A percentile compares a stretch with the other conserved stretches of the same genome.
phyloP scores from a whole-genome alignment of 2,113 vertebrate genomes.

The Oceanites oceanicus region DNA sequence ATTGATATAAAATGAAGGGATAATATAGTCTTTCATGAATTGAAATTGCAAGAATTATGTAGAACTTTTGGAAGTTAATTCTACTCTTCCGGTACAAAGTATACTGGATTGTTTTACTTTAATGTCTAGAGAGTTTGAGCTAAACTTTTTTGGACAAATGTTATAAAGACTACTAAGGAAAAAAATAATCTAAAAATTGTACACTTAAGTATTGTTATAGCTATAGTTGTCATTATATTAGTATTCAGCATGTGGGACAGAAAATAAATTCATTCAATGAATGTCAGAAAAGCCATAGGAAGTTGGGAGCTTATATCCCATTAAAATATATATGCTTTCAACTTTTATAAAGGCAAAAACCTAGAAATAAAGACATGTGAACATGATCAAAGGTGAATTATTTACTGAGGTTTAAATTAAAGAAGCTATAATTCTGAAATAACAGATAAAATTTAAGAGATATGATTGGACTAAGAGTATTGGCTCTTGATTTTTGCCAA shows the following conservation, averaged over 20 bases:
- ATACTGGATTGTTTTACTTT: not conserved
- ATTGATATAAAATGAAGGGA: not conserved
- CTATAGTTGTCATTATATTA: not conserved
- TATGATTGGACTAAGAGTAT: not conserved
- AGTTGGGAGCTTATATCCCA: not conserved
- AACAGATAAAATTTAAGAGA: not conserved
- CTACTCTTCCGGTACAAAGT: not conserved
- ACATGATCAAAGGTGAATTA: not conserved
- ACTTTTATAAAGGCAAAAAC: not conserved
- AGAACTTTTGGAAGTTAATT: not conserved
- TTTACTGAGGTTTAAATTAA: not conserved
- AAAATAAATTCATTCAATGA: not conserved
- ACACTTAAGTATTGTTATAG: not conserved
- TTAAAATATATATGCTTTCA: not conserved
- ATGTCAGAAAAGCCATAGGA: not conserved
- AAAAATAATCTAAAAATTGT: not conserved
- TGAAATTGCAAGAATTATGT: not conserved
- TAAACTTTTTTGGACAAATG: not conserved
- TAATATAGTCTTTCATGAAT: not conserved
- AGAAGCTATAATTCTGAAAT: not conserved
- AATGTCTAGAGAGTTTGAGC: not conserved
- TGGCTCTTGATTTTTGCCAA: not conserved
- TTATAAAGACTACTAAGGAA: not conserved
- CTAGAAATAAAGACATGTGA: not conserved
- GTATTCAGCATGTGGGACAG: not conserved